These are phyloP conservation scores for Cephonodes hylas DNA, from an alignment of 2,888 invertebrate genomes.

Conservation along the genomic window DNA sequence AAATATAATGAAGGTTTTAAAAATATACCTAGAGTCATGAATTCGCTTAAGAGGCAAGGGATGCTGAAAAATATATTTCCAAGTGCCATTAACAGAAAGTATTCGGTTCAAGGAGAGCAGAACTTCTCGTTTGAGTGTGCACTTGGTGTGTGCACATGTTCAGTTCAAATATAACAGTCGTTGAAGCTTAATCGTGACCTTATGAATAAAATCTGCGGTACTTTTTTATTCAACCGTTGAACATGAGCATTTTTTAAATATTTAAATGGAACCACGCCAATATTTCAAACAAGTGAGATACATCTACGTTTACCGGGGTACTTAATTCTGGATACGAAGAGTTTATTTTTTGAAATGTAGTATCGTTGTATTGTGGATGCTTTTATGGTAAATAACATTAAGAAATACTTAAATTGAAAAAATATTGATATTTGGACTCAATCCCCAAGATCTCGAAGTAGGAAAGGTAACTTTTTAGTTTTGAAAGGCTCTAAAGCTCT, in stretches of 20 bases:
- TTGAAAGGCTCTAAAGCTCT: too few species aligned
- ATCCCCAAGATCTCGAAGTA: too few species aligned
- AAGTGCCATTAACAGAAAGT: slow-evolving; percentile 4
- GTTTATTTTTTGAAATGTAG: too few species aligned
- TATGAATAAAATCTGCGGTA: background rate
- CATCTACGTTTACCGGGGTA: too few species aligned
- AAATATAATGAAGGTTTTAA: background rate
- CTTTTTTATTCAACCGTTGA: background rate
- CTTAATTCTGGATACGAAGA: too few species aligned
- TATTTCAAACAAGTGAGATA: background rate
- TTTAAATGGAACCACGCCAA: background rate
- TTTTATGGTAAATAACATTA: too few species aligned
- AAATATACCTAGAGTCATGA: background rate
- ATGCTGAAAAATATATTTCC: background rate
- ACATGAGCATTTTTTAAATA: background rate
- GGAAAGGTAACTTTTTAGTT: too few species aligned
- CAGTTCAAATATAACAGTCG: background rate
- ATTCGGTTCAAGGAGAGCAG: background rate
- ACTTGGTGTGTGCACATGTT: background rate
- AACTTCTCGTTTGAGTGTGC: background rate
- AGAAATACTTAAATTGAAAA: too few species aligned
- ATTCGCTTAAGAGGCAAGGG: background rate
- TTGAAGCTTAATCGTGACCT: background rate
- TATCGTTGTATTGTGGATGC: too few species aligned
- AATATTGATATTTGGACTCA: too few species aligned